Evolutionary conservation across 1,140 invertebrate genomes (phyloP).

Genomic region (Scaptomyza pallida): DNA sequence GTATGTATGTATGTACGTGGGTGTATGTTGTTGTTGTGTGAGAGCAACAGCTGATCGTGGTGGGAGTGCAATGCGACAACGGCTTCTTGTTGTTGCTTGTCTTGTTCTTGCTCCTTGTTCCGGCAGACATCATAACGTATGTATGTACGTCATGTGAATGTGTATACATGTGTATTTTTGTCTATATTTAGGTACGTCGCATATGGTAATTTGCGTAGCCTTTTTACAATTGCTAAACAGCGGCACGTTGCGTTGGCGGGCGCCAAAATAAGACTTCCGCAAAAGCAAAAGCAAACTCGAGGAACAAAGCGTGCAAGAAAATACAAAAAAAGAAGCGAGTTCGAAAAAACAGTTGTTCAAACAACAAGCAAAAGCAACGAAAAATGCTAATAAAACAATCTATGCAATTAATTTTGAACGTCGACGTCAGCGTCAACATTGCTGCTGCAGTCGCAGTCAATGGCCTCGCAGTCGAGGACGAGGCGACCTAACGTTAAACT

Average conservation of each 20-base stretch:
- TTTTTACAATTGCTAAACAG: slow-evolving; percentile 60
- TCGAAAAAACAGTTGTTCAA: slow-evolving; percentile 61
- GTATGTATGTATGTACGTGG: slow-evolving; percentile 14
- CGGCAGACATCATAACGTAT: slow-evolving; percentile 7
- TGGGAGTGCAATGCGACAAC: slow-evolving; percentile 35
- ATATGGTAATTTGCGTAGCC: slow-evolving; percentile 19
- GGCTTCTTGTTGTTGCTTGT: slow-evolving; percentile 38
- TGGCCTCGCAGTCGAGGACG: slow-evolving; percentile 53
- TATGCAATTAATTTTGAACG: slow-evolving; percentile 47
- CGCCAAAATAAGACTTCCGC: slow-evolving; percentile 67
- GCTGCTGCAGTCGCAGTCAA: slow-evolving; percentile 38
- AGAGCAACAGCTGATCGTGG: slow-evolving; percentile 67
- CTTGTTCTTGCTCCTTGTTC: slow-evolving; percentile 21
- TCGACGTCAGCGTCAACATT: not conserved
- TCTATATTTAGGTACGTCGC: slow-evolving; percentile 1
- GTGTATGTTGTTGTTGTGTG: slow-evolving; percentile 31
- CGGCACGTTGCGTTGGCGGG: slow-evolving; percentile 75
- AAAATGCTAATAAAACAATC: slow-evolving; percentile 40
- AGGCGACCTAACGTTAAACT: slow-evolving; percentile 44
- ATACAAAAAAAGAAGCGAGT: slow-evolving; percentile 1
- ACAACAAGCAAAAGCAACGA: slow-evolving; percentile 43
- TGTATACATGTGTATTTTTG: not conserved
- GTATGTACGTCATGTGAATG: not conserved
- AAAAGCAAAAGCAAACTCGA: slow-evolving; percentile 29
- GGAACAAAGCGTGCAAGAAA: slow-evolving; percentile 5